A percentile compares a stretch with the other conserved stretches of the same genome.
phyloP scores from a whole-genome alignment of 2,113 vertebrate species.

The Rhineura floridana region DNA sequence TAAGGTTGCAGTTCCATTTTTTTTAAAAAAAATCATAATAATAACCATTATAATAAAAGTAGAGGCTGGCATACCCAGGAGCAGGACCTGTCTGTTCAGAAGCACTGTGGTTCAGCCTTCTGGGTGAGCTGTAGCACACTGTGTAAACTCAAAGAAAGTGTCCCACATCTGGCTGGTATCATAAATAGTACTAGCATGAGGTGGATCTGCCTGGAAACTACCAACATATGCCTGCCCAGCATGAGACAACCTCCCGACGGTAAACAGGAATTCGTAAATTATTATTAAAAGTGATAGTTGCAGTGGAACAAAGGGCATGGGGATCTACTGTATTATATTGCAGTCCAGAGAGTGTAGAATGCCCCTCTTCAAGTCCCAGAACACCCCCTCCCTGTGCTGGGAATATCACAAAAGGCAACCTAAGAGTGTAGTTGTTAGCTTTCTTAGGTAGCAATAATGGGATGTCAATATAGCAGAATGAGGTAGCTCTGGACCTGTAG shows the following conservation, averaged over 20 bases:
- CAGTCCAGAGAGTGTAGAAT: neutral
- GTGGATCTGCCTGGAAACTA: neutral
- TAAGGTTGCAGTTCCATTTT: conserved; percentile 64
- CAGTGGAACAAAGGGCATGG: neutral
- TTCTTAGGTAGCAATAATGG: neutral
- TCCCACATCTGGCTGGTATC: neutral
- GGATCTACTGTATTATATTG: neutral
- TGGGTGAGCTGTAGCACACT: neutral
- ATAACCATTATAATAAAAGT: neutral
- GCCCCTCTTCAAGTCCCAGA: too few relatives aligned
- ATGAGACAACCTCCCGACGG: neutral
- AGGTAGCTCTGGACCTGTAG: neutral
- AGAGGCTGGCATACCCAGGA: neutral
- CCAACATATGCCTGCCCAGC: neutral
- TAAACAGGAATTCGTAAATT: neutral
- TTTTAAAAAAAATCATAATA: conserved; percentile 20
- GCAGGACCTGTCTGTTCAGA: neutral
- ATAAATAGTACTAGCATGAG: neutral
- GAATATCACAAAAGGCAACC: neutral
- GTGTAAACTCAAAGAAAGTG: neutral
- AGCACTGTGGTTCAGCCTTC: neutral
- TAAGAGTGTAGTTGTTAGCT: neutral
- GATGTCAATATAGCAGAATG: neutral
- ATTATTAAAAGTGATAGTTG: neutral
- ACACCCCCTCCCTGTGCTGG: neutral